phyloP scores from a whole-genome alignment of 37 sponge, comb jelly and placozoan species.

The Haliclona indistincta region DNA sequence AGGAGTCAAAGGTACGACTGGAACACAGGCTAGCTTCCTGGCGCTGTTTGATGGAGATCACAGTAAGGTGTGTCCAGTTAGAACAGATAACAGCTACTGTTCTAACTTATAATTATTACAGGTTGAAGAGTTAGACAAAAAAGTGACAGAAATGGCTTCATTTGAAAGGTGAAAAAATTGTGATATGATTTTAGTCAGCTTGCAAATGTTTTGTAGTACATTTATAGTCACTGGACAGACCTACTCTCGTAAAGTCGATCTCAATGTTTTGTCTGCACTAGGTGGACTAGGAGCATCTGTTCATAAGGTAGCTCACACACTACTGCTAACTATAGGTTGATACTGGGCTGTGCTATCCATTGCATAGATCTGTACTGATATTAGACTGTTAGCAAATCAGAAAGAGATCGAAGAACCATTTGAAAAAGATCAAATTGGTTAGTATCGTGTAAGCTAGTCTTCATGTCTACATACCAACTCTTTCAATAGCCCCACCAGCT shows the following conservation, averaged over 20 bases:
- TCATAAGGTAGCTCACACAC: too few species aligned
- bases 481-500: too few species aligned
- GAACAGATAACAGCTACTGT: too few species aligned
- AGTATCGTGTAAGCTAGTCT: not conserved
- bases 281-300: constrained; percentile 87
- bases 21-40: constrained; percentile 97
- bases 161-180: constrained; percentile 82
- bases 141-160: constrained; percentile 89
- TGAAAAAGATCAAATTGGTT: constrained; percentile 92
- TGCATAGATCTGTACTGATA: constrained; percentile 86
- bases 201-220: too few species aligned
- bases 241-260: constrained; percentile 91
- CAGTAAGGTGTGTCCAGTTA: constrained; percentile 89
- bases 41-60: constrained; percentile 95
- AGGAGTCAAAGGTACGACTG: constrained; percentile 97
- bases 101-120: constrained; percentile 18
- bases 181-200: too few species aligned
- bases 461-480: too few species aligned
- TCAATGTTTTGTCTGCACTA: constrained; percentile 79
- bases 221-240: constrained; percentile 99
- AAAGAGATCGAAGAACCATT: constrained; percentile 99
- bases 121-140: constrained; percentile 90
- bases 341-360: not conserved
- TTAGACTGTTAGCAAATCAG: constrained; percentile 89
- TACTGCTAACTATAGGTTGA: not conserved